Percentiles rank a stretch among this genome's conserved stretches.
phyloP scores from a whole-genome alignment of 2,888 invertebrate species.

The Caenorhabditis sp. region DNA sequence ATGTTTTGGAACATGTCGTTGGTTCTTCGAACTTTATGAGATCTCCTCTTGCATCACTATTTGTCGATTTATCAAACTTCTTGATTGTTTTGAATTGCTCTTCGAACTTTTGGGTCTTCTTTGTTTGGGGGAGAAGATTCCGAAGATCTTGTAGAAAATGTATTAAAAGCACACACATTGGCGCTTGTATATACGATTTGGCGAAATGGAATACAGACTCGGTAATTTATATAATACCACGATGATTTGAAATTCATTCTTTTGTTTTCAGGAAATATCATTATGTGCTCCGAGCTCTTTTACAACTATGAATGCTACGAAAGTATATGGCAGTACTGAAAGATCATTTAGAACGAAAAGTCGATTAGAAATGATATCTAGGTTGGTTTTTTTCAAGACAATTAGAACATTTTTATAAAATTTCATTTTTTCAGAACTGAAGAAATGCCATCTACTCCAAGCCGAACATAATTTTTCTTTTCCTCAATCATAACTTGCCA shows the following conservation, averaged over 20 bases:
- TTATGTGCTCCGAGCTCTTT: conserved; percentile 53
- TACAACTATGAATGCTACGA: conserved; percentile 54
- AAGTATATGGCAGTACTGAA: conserved; percentile 49
- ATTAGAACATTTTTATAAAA: not conserved
- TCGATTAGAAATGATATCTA: conserved; percentile 23
- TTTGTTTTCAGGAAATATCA: conserved; percentile 32
- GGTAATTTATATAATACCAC: conserved; percentile 11
- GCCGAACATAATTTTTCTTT: conserved; percentile 11
- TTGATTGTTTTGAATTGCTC: conserved; percentile 69
- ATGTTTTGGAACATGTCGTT: conserved; percentile 69
- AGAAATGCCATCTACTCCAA: conserved; percentile 22
- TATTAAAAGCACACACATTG: conserved; percentile 42
- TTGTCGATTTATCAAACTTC: conserved; percentile 68
- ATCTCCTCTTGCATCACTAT: conserved; percentile 65
- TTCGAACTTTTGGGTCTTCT: conserved; percentile 69
- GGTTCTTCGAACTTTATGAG: conserved; percentile 64
- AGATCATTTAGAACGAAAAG: conserved; percentile 31
- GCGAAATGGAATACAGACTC: conserved; percentile 51
- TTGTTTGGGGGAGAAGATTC: conserved; percentile 69
- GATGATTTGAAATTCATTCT: not conserved
- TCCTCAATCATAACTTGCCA: not conserved
- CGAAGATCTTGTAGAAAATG: conserved; percentile 41
- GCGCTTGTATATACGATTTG: conserved; percentile 45
- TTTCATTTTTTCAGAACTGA: conserved; percentile 21
- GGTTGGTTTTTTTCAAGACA: conserved; percentile 6